phyloP scores from a whole-genome alignment of 2,888 invertebrate genomes.

The Zaprionus obscuricornis region DNA sequence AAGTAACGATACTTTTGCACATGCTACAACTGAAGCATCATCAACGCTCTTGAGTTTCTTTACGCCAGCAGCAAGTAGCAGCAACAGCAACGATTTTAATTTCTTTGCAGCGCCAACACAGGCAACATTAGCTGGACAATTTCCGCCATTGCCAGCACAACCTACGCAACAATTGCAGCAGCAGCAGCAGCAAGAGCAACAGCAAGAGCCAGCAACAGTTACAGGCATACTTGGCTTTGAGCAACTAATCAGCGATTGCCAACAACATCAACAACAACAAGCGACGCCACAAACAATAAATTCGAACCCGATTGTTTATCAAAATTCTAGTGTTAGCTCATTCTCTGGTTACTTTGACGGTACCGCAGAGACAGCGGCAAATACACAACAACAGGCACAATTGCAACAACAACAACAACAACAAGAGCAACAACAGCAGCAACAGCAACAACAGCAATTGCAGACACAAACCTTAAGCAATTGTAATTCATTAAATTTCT shows the following conservation, averaged over 20 bases:
- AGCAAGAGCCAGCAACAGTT: constrained; percentile 8
- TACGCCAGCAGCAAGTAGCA: constrained; percentile 31
- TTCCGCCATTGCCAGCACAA: constrained; percentile 53
- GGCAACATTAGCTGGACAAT: constrained; percentile 7
- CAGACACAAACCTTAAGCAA: too few relatives aligned
- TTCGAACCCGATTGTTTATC: constrained; percentile 29
- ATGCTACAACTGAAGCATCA: constrained; percentile 25
- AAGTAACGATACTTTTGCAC: constrained; percentile 20
- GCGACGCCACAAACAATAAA: constrained; percentile 22
- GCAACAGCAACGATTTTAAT: constrained; percentile 33
- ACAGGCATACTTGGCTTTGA: constrained; percentile 53
- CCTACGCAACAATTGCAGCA: constrained; percentile 28
- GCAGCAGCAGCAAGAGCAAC: constrained; percentile 36
- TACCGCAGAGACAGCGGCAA: too few relatives aligned
- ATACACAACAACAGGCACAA: too few relatives aligned
- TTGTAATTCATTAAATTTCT: constrained; percentile 49
- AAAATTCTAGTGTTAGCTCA: constrained; percentile 61
- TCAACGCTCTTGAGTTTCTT: constrained; percentile 67
- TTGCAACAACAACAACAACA: constrained; percentile 18
- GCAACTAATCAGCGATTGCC: constrained; percentile 44
- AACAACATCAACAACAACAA: constrained; percentile 33
- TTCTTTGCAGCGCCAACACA: constrained; percentile 37
- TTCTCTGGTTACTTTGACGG: constrained; percentile 55
- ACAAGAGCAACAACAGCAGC: neutral
- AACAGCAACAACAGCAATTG: too few relatives aligned